These are phyloP conservation scores for Malacosoma neustria DNA, from an alignment of 2,888 invertebrate species.

Conservation along the genomic window DNA sequence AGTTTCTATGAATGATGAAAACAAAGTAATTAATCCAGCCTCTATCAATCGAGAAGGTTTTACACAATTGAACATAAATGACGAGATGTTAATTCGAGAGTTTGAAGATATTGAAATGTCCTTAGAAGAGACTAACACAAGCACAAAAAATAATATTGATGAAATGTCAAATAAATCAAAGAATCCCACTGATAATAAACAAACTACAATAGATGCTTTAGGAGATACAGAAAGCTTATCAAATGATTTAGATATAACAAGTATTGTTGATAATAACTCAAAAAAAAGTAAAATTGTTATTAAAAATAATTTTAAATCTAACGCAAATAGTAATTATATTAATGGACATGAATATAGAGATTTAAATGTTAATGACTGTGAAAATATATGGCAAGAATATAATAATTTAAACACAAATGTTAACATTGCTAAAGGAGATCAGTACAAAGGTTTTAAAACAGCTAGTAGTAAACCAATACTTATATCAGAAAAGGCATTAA, in stretches of 20 bases:
- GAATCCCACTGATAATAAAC: background rate
- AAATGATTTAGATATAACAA: background rate
- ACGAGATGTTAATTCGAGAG: slow-evolving; percentile 29
- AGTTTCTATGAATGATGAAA: slow-evolving; percentile 10
- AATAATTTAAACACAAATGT: too few relatives aligned
- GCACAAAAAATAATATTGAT: too few relatives aligned
- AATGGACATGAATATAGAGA: too few relatives aligned
- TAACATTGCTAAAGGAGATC: too few relatives aligned
- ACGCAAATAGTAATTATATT: too few relatives aligned
- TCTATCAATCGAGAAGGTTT: background rate
- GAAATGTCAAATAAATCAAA: too few relatives aligned
- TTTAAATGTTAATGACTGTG: too few relatives aligned
- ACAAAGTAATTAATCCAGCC: slow-evolving; percentile 1
- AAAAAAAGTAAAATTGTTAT: too few relatives aligned
- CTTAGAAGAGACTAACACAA: slow-evolving; percentile 18
- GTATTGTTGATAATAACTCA: background rate
- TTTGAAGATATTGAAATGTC: slow-evolving; percentile 32
- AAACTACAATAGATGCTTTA: background rate
- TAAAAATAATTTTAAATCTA: too few relatives aligned
- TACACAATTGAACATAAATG: slow-evolving; percentile 19
- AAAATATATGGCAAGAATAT: too few relatives aligned
- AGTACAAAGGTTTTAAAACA: slow-evolving; percentile 26
- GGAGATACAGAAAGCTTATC: background rate
- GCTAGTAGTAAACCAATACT: slow-evolving; percentile 34
- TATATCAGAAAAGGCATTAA: slow-evolving; percentile 21